Conservation (phyloP, 1,140 invertebrate genomes). For the Leptonema lineaticorne region DNA sequence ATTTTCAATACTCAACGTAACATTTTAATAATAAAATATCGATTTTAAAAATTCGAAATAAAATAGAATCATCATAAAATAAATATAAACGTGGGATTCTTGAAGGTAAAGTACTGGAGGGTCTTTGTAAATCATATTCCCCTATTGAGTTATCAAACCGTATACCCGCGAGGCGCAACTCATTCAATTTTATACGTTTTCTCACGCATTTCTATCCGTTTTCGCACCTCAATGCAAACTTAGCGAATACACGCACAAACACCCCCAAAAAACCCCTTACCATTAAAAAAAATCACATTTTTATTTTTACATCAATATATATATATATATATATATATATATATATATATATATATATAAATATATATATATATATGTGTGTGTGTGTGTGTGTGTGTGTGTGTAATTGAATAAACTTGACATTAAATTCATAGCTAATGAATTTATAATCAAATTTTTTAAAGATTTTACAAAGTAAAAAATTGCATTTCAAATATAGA, state of each 20-base stretch:
- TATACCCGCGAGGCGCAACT: slow-evolving; percentile 21
- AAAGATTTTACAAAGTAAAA: no score
- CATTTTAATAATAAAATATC: no score
- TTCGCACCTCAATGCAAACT: slow-evolving; percentile 14
- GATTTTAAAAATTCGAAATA: no score
- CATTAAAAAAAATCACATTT: no score
- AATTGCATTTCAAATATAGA: no score
- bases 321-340: neutral
- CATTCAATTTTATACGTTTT: slow-evolving; percentile 40
- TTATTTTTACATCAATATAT: neutral
- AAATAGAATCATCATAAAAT: no score
- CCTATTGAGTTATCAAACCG: slow-evolving; percentile 38
- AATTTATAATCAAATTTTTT: no score
- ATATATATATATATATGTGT: neutral
- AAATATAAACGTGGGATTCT: no score
- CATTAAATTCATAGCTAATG: no score
- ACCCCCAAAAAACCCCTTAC: no score
- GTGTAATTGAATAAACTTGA: neutral
- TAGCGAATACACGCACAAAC: neutral
- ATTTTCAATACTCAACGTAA: no score
- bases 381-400: neutral
- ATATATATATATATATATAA: neutral
- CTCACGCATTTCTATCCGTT: slow-evolving; percentile 19
- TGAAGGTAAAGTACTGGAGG: no score
- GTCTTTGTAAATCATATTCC: slow-evolving; percentile 39